These are phyloP conservation scores for Neodon shergylaensis DNA, from an alignment of 2,113 vertebrate species.

Conservation along the genomic window DNA sequence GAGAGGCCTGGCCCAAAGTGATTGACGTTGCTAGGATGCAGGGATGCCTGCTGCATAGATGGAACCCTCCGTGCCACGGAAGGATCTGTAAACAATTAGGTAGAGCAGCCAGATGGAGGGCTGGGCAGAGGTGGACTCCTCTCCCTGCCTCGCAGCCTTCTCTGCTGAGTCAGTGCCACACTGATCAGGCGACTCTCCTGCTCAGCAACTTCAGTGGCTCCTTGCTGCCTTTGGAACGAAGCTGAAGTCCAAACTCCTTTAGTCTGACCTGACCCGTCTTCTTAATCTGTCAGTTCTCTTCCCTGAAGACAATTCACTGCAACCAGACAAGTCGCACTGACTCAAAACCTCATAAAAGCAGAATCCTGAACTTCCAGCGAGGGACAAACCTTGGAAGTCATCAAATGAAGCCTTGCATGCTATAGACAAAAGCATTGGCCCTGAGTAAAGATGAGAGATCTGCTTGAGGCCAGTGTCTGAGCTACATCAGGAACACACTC, in stretches of 20 bases:
- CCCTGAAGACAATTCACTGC: not conserved
- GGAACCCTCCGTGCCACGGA: not conserved
- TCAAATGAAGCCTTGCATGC: not conserved
- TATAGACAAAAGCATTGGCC: not conserved
- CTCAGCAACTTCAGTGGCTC: not conserved
- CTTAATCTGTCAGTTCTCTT: not conserved
- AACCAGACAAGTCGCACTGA: not conserved
- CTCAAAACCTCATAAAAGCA: not conserved
- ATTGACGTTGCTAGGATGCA: not conserved
- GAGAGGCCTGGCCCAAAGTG: not conserved
- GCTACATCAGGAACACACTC: not conserved
- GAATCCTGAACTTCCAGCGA: not conserved
- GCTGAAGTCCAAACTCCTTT: not conserved
- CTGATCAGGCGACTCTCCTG: too few species aligned
- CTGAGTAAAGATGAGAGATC: not conserved
- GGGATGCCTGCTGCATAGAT: not conserved
- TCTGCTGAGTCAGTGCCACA: fast-evolving
- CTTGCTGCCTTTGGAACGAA: not conserved
- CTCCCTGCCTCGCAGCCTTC: too few species aligned
- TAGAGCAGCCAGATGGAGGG: not conserved
- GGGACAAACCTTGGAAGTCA: not conserved
- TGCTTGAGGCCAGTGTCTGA: not conserved
- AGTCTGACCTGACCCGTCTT: not conserved
- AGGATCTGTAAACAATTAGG: not conserved
- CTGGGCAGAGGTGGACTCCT: not conserved